Base-by-base conservation (phyloP, 2,888 invertebrate species). In the Scelioninae gen. 1 region DNA sequence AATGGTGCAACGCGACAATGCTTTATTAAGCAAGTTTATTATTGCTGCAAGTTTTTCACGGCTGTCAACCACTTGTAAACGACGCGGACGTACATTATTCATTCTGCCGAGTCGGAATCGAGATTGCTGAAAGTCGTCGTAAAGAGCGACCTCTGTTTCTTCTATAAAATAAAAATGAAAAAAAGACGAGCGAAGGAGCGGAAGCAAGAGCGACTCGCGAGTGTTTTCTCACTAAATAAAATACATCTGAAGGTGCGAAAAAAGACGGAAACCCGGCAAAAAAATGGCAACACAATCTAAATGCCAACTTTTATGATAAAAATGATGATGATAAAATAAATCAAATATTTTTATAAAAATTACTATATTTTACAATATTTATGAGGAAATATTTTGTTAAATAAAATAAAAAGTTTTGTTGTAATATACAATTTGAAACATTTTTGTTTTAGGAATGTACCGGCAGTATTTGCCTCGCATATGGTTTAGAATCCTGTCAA, bases 381-480 rank as follows among this genome's bases (percentile, higher is more conserved):
- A 32, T 8, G 32, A 34, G 9, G n/a, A 16, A 38, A 10, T 56
- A 38, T 56, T 40, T 56, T 56, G 1, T 38, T 38, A 38, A 23
- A 23, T 23, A 23, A 23, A 23, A 2, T 23, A 2, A 23, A 23
- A 23, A 23, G 23, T 23, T 23, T 23, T 23, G 23, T 4, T 23
- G 23, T 9, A 4, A 10, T 38, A 38, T 38, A 10, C 1, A 38
- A 38, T 38, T 38, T 38, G 38, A 6, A 10, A 38, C 5, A 9
- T 74, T 32, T 38, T 9, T 72, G 55, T 80, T 85, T 79, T 90
- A 96, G 96, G 97, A 98, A 92, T 99, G 99, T 91, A 98, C 98
- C 0, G 98, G 98, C 0, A 98, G 98, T n/a, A 98, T 99, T 90
- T 99, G 99, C 93, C 94, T 98, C 87, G 97, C 97, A 5, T 98